phyloP scores from a whole-genome alignment of 2,888 invertebrate species.

The Mythimna albipuncta region DNA sequence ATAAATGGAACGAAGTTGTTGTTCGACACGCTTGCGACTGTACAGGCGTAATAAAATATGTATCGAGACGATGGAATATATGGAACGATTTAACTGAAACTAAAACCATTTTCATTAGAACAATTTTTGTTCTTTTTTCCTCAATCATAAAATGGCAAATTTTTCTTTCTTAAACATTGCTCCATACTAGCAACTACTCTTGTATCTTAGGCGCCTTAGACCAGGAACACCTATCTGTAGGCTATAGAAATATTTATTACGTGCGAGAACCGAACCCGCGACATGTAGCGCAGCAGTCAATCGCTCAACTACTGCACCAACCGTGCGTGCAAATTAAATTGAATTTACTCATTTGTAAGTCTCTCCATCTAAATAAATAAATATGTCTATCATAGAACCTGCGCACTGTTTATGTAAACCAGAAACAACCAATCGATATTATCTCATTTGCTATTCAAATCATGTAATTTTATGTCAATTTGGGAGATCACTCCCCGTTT shows the following conservation, averaged over 20 bases:
- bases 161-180: no score
- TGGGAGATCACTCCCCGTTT: slow-evolving; percentile 57
- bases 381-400: slow-evolving; percentile 27
- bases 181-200: no score
- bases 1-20: slow-evolving; percentile 54
- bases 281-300: no score
- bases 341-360: slow-evolving; percentile 38
- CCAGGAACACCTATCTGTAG: no score
- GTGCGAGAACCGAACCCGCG: no score
- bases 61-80: slow-evolving; percentile 11
- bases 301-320: no score
- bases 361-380: slow-evolving; percentile 45
- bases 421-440: slow-evolving; percentile 53
- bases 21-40: slow-evolving; percentile 14
- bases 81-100: slow-evolving; percentile 6
- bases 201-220: no score
- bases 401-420: slow-evolving; percentile 44
- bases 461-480: slow-evolving; percentile 60
- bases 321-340: slow-evolving; percentile 29
- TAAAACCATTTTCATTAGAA: background rate
- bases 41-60: slow-evolving; percentile 24
- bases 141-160: background rate
- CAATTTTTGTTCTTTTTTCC: background rate
- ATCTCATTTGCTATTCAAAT: slow-evolving; percentile 60
- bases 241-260: no score